These are phyloP conservation scores for Pteria penguin DNA, from an alignment of 2,888 invertebrate genomes.

Conservation along the genomic window DNA sequence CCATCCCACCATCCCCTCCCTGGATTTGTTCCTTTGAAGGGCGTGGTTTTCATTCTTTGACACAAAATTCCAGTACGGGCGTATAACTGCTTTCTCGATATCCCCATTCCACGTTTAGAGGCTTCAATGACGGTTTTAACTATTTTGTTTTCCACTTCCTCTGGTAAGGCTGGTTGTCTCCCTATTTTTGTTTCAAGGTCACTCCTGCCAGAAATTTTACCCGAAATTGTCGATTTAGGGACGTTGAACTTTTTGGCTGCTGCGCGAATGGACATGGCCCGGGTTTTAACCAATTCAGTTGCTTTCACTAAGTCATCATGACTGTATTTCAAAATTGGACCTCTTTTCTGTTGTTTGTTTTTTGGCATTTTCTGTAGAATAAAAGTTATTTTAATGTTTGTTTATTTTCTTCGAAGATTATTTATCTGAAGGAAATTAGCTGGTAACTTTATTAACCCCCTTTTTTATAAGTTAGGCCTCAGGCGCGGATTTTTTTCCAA, in stretches of 20 bases:
- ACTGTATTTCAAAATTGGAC: slow-evolving; percentile 5
- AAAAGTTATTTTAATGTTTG: not conserved
- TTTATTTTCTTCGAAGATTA: not conserved
- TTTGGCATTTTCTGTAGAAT: not conserved
- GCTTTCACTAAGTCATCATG: slow-evolving; percentile 19
- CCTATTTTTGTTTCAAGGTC: slow-evolving; percentile 9
- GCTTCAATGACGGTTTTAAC: slow-evolving; percentile 30
- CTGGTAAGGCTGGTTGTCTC: slow-evolving; percentile 5
- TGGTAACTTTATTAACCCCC: no score
- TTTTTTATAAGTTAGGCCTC: no score
- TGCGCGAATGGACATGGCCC: slow-evolving; percentile 8
- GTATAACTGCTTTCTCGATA: slow-evolving; percentile 23
- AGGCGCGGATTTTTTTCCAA: no score
- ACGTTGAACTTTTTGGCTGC: slow-evolving; percentile 18
- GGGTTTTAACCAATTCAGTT: slow-evolving; percentile 19
- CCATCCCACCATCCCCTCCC: slow-evolving; percentile 27
- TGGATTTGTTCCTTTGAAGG: not conserved
- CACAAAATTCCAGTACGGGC: not conserved
- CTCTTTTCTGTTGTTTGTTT: not conserved
- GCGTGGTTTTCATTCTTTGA: not conserved
- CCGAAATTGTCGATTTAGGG: slow-evolving; percentile 26
- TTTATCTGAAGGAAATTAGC: not conserved
- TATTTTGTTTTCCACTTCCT: slow-evolving; percentile 20
- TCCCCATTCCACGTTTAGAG: slow-evolving; percentile 28
- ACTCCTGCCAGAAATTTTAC: slow-evolving; percentile 27